Conservation (phyloP, 2,113 vertebrate genomes). For the Hirundichthys speculiger region DNA sequence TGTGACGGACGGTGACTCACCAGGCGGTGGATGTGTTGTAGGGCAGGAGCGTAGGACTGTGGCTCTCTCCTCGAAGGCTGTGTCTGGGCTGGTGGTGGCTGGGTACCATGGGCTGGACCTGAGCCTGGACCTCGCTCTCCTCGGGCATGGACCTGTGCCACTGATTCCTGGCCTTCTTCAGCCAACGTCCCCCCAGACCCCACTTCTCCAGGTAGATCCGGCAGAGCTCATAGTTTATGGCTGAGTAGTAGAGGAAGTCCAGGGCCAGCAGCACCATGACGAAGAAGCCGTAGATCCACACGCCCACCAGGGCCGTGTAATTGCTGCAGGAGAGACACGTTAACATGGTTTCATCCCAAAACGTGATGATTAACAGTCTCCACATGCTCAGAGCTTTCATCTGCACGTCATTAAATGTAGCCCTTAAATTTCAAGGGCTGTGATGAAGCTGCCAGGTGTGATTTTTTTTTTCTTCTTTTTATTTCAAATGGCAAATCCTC, state of each 20-base stretch:
- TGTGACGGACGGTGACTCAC: conserved; percentile 77
- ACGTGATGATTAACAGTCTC: conserved; percentile 34
- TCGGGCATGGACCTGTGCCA: conserved; percentile 85
- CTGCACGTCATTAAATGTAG: conserved; percentile 34
- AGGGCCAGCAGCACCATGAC: conserved; percentile 91
- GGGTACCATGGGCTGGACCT: conserved; percentile 67
- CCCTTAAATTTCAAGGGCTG: conserved; percentile 28
- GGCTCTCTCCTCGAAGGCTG: conserved; percentile 85
- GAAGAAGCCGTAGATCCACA: conserved; percentile 99
- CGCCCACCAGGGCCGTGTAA: conserved; percentile 94
- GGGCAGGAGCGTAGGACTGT: conserved; percentile 87
- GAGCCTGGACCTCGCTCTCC: conserved; percentile 75
- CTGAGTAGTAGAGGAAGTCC: conserved; percentile 97
- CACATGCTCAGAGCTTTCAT: conserved; percentile 25
- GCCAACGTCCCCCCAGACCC: conserved; percentile 94
- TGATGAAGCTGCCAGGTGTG: conserved; percentile 40
- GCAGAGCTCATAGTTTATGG: conserved; percentile 97
- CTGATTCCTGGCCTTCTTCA: conserved; percentile 88
- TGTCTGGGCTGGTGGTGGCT: conserved; percentile 84
- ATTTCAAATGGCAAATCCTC: conserved; percentile 39
- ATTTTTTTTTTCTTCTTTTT: conserved; percentile 44
- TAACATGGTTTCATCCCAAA: conserved; percentile 32
- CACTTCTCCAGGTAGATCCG: conserved; percentile 94
- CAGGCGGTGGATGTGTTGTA: conserved; percentile 94
- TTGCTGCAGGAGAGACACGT: conserved; percentile 82